Conservation (phyloP, 2,113 vertebrate species). For the Callipepla californica region DNA sequence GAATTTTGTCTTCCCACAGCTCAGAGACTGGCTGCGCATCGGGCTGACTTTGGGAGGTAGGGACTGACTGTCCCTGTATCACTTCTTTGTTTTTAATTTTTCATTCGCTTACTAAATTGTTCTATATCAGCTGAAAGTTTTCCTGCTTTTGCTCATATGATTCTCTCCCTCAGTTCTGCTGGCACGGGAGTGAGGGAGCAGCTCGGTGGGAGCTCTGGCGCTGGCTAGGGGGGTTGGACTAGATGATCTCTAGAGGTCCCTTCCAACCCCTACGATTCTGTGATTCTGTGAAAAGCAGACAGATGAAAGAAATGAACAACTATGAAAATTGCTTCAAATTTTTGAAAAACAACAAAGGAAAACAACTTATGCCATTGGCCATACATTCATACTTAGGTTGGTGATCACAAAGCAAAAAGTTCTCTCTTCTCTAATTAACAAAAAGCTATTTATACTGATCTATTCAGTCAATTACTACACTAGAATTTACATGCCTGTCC, state of each 20-base stretch:
- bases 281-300: background rate
- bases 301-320: background rate
- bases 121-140: background rate
- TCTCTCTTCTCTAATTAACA: background rate
- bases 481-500: background rate
- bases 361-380: background rate
- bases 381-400: background rate
- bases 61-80: background rate
- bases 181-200: background rate
- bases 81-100: background rate
- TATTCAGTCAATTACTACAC: background rate
- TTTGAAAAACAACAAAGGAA: background rate
- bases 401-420: background rate
- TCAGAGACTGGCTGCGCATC: background rate
- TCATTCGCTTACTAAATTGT: background rate
- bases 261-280: too few species aligned
- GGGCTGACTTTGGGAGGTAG: background rate
- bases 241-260: too few species aligned
- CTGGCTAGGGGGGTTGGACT: fast-evolving
- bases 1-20: background rate
- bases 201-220: background rate
- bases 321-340: background rate
- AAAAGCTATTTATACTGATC: background rate
- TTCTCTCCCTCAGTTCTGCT: background rate
- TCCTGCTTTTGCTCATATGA: background rate